A percentile compares a stretch with the other conserved stretches of the same genome.
These are phyloP conservation scores for Xylota sylvarum DNA, from an alignment of 2,888 invertebrate species.

Conservation along the genomic window DNA sequence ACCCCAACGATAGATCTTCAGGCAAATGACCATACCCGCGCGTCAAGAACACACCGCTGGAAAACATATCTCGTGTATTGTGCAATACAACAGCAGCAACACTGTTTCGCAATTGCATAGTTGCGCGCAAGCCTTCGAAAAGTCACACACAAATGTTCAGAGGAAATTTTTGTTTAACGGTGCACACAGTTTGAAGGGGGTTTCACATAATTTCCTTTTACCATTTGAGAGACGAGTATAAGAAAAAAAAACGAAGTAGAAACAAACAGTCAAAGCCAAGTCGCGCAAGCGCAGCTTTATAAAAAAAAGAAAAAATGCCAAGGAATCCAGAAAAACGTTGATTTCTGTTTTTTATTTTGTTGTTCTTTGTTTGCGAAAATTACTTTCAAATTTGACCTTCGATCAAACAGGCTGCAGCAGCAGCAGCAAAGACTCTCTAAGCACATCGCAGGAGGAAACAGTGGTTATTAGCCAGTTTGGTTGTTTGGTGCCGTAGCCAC, in stretches of 20 bases:
- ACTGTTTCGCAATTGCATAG: constrained; percentile 33
- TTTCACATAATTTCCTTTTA: constrained; percentile 28
- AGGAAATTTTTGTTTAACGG: constrained; percentile 26
- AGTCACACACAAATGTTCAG: neutral
- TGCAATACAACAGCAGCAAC: constrained; percentile 21
- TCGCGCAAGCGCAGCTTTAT: constrained; percentile 4
- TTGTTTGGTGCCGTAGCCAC: constrained; percentile 12
- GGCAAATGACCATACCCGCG: constrained; percentile 20
- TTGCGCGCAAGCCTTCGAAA: constrained; percentile 14
- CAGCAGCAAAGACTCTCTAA: constrained; percentile 14
- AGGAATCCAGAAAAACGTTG: constrained; percentile 47
- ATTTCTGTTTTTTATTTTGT: constrained; percentile 10
- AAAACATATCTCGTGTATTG: constrained; percentile 2
- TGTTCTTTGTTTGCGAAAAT: constrained; percentile 62
- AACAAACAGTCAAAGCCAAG: neutral
- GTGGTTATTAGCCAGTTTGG: constrained; percentile 51
- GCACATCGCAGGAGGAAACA: constrained; percentile 47
- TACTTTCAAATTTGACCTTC: constrained; percentile 67
- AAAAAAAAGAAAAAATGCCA: constrained; percentile 26
- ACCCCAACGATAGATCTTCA: constrained; percentile 20
- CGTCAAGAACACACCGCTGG: constrained; percentile 28
- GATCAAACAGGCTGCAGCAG: constrained; percentile 56
- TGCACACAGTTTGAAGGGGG: neutral
- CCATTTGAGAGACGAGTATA: constrained; percentile 24
- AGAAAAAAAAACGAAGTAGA: neutral